These are phyloP conservation scores for Chaunax sp. DNA, from an alignment of 2,797 vertebrate species.

Conservation along the genomic window DNA sequence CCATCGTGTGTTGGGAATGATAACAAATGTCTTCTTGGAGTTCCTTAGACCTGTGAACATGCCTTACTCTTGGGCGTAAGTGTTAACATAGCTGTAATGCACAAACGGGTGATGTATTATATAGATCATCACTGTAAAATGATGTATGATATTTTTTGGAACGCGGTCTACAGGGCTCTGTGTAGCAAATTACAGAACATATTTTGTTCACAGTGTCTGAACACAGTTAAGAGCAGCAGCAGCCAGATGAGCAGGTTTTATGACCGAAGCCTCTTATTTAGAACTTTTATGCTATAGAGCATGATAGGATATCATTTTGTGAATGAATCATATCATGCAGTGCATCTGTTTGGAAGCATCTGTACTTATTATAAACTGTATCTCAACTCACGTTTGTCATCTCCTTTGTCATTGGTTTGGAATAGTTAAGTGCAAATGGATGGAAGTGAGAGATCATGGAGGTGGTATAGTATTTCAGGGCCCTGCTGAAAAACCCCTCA, in stretches of 20 bases:
- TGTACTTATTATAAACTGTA: background rate
- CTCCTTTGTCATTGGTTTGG: slow-evolving; percentile 1
- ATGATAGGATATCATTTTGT: background rate
- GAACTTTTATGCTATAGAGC: too few species aligned
- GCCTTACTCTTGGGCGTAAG: slow-evolving; percentile 8
- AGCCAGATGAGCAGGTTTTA: background rate
- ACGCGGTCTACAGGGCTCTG: too few species aligned
- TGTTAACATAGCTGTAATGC: background rate
- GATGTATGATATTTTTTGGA: too few species aligned
- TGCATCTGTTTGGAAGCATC: background rate
- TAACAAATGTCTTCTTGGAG: slow-evolving; percentile 16
- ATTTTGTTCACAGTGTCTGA: too few species aligned
- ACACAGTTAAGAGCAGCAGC: background rate
- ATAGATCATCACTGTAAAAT: too few species aligned
- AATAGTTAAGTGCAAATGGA: slow-evolving; percentile 1
- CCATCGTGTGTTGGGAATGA: slow-evolving; percentile 28
- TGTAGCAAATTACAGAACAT: too few species aligned
- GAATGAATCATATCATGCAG: background rate
- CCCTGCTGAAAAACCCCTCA: background rate
- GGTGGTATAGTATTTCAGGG: background rate
- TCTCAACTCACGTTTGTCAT: background rate
- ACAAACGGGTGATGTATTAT: slow-evolving; percentile 7
- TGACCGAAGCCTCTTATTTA: background rate
- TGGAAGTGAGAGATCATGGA: background rate
- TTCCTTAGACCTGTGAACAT: slow-evolving; percentile 10